phyloP scores from a whole-genome alignment of 1,140 invertebrate species.

The Drosophila paulistorum region DNA sequence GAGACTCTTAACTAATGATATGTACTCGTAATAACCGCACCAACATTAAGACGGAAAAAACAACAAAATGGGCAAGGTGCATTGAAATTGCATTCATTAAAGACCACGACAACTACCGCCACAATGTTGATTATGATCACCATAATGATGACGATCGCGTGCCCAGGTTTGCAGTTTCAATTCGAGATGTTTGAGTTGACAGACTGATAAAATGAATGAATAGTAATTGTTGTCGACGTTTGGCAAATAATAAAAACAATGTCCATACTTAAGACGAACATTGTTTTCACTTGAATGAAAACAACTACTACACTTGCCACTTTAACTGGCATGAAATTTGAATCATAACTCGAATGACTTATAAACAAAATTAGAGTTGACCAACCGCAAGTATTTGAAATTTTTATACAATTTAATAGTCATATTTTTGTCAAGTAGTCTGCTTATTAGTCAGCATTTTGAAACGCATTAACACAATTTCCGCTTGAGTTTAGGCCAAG shows the following conservation, averaged over 20 bases:
- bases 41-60: not conserved
- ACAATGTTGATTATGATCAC: not conserved
- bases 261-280: not conserved
- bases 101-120: not conserved
- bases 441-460: not conserved
- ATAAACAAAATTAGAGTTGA: no score
- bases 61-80: not conserved
- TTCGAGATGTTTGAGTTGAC: constrained; percentile 18
- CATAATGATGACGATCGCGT: constrained; percentile 52
- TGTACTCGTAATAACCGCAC: not conserved
- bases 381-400: no score
- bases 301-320: not conserved
- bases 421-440: not conserved
- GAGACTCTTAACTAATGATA: constrained; percentile 17
- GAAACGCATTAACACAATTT: not conserved
- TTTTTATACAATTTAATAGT: no score
- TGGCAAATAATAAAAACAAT: no score
- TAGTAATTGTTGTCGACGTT: constrained; percentile 12
- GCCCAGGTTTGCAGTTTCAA: constrained; percentile 20
- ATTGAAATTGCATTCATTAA: constrained; percentile 54
- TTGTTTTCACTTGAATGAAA: not conserved
- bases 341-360: not conserved
- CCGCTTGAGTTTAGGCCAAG: not conserved
- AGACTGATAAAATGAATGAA: constrained; percentile 30
- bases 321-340: not conserved